A percentile compares a stretch with the other conserved stretches of the same genome.
Evolutionary conservation across 2,797 vertebrate genomes (phyloP).

Genomic region (Brotula barbata): DNA sequence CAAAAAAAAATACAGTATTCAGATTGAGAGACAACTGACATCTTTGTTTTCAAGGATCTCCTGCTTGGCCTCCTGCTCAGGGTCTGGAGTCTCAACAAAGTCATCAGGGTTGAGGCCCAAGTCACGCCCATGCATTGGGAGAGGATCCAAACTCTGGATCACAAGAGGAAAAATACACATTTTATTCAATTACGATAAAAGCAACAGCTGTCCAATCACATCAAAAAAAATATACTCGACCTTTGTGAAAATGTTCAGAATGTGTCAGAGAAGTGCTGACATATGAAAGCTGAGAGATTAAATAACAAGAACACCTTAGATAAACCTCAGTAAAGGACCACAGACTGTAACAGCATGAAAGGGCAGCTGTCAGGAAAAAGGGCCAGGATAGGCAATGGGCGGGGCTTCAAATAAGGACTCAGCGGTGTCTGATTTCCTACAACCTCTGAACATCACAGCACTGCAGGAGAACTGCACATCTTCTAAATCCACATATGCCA

Average conservation of each 20-base stretch:
- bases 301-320: no score
- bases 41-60: constrained; percentile 96
- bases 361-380: neutral
- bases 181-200: no score
- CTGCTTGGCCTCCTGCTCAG: constrained; percentile 88
- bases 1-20: neutral
- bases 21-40: constrained; percentile 71
- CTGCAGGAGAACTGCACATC: neutral
- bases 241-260: no score
- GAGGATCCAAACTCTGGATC: constrained; percentile 90
- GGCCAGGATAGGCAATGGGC: neutral
- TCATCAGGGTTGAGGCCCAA: constrained; percentile 86
- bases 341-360: no score
- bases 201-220: no score
- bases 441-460: neutral
- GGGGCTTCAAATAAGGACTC: neutral
- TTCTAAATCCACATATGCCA: neutral
- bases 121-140: constrained; percentile 87
- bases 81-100: constrained; percentile 83
- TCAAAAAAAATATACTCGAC: no score
- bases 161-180: neutral
- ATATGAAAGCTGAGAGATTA: no score
- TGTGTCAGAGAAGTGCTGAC: no score
- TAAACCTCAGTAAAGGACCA: no score
- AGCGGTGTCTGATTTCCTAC: constrained; percentile 10